Conservation (phyloP, 1,140 invertebrate genomes). For the Cephus cinctus region DNA sequence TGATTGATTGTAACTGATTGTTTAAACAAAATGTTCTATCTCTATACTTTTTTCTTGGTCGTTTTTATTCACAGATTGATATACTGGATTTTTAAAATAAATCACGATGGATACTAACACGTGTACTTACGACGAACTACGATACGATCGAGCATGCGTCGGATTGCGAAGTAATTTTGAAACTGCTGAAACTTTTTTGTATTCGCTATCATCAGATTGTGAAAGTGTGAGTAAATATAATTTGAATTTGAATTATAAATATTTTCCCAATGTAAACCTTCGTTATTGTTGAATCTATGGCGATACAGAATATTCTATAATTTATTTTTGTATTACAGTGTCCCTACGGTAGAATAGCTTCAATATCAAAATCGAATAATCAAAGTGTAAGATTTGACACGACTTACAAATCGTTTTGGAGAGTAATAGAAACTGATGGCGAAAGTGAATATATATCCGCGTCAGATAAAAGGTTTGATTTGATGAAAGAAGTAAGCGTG, state of each 20-base stretch:
- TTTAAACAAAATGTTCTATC: too few species aligned
- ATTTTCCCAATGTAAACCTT: background rate
- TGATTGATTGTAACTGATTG: too few species aligned
- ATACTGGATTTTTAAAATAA: too few species aligned
- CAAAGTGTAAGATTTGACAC: slow-evolving; percentile 45
- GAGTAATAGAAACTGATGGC: slow-evolving; percentile 40
- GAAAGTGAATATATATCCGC: slow-evolving; percentile 29
- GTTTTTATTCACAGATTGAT: too few species aligned
- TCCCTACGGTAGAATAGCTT: slow-evolving; percentile 50
- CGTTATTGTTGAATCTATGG: slow-evolving; percentile 1
- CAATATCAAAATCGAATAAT: slow-evolving; percentile 17
- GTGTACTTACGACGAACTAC: slow-evolving; percentile 43
- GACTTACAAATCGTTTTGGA: slow-evolving; percentile 39
- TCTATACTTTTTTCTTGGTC: too few species aligned
- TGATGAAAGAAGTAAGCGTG: slow-evolving; percentile 6
- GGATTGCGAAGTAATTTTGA: slow-evolving; percentile 40
- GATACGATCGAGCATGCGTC: slow-evolving; percentile 62
- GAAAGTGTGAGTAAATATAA: slow-evolving; percentile 52
- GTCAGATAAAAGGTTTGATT: slow-evolving; percentile 29
- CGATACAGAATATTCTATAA: background rate
- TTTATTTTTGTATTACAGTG: slow-evolving; percentile 39
- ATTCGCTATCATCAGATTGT: slow-evolving; percentile 63
- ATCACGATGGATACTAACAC: too few species aligned
- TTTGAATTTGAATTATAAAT: background rate
- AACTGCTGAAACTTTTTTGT: slow-evolving; percentile 49